Evolutionary conservation across 2,113 vertebrate genomes (phyloP).

Genomic region (Crotalus helleri): DNA sequence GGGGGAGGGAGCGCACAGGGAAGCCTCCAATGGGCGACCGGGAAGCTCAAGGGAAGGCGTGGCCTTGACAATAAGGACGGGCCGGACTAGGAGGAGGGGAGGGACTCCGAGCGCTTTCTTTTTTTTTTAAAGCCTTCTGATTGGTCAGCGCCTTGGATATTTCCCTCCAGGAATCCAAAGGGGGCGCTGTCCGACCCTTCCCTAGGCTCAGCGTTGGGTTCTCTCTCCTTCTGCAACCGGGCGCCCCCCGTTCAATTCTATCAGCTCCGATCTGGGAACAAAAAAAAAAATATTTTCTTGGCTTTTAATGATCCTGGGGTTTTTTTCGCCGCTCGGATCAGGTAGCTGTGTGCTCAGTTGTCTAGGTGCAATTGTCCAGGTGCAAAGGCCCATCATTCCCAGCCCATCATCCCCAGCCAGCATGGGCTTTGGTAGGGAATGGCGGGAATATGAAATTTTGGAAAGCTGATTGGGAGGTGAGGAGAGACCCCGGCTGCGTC

Average conservation of each 20-base stretch:
- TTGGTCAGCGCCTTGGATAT: not conserved
- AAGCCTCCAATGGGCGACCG: not conserved
- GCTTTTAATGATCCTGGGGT: not conserved
- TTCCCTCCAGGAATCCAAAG: not conserved
- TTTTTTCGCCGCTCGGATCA: not conserved
- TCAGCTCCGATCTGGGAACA: not conserved
- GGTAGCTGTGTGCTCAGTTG: not conserved
- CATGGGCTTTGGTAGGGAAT: not conserved
- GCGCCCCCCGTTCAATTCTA: not conserved
- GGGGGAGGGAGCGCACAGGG: not conserved
- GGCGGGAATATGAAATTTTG: not conserved
- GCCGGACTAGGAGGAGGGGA: not conserved
- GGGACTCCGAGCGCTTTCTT: not conserved
- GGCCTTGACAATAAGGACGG: not conserved
- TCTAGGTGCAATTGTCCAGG: not conserved
- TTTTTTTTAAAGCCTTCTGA: not conserved
- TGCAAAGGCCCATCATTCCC: not conserved
- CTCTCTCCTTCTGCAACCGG: not conserved
- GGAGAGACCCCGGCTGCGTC: not conserved
- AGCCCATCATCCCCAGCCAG: not conserved
- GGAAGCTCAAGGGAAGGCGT: not conserved
- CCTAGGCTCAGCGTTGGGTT: accelerated
- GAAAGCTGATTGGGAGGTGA: not conserved
- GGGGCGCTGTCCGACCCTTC: not conserved
- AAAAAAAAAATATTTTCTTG: not conserved